Conservation (phyloP, 2,888 invertebrate genomes). For the Meghimatium bilineatum region DNA sequence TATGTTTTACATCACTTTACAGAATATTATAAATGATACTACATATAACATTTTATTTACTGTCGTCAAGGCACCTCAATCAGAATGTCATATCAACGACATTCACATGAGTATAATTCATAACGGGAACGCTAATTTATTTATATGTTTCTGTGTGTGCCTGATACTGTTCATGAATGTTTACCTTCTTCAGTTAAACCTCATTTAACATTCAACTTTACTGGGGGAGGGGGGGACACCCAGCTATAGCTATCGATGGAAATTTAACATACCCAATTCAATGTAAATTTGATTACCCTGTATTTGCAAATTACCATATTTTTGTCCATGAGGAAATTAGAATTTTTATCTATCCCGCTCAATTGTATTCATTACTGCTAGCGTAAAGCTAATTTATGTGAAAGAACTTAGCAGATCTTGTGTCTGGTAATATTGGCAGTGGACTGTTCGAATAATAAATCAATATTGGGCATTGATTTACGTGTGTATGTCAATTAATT, state of each 20-base stretch:
- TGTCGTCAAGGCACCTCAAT: no score
- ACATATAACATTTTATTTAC: no score
- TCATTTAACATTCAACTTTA: not conserved
- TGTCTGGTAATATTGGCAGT: constrained; percentile 10
- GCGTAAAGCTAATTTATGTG: not conserved
- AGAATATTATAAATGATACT: no score
- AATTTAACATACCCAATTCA: not conserved
- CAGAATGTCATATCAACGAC: no score
- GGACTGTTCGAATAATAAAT: not conserved
- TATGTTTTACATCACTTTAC: no score
- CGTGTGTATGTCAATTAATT: constrained; percentile 10
- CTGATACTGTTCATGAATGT: not conserved
- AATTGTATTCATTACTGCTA: not conserved
- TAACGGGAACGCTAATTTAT: no score
- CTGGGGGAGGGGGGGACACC: not conserved
- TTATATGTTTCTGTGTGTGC: not conserved
- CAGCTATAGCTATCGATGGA: not conserved
- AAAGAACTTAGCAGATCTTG: not conserved
- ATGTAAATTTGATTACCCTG: not conserved
- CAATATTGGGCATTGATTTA: not conserved
- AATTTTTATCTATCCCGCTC: not conserved
- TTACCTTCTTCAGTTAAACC: not conserved
- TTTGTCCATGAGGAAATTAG: not conserved
- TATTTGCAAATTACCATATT: constrained; percentile 1
- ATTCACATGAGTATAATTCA: no score